phyloP scores from a whole-genome alignment of 1,140 invertebrate genomes.

The Chymomyza costata region DNA sequence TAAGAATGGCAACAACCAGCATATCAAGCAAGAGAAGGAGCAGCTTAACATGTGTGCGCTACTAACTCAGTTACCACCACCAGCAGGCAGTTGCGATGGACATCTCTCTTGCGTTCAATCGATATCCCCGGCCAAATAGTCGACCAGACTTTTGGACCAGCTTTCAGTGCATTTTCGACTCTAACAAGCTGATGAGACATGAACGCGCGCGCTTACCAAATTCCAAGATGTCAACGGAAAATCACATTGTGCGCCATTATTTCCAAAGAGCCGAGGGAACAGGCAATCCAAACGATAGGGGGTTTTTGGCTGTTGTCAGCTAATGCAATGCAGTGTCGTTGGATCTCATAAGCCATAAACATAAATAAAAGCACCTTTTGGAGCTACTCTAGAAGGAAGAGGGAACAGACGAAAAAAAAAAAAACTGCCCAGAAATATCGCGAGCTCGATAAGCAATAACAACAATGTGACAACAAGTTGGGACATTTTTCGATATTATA shows the following conservation, averaged over 20 bases:
- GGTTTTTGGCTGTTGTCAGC: slow-evolving; percentile 9
- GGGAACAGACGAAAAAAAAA: slow-evolving; percentile 44
- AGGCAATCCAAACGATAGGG: slow-evolving; percentile 2
- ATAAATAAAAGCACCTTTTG: slow-evolving; percentile 72
- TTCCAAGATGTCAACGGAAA: slow-evolving; percentile 72
- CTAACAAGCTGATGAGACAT: slow-evolving; percentile 74
- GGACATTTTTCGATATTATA: slow-evolving; percentile 39
- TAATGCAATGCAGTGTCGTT: slow-evolving; percentile 67
- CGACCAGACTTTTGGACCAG: background rate
- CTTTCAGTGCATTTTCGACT: slow-evolving; percentile 33
- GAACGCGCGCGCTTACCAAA: slow-evolving; percentile 72
- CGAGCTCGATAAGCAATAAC: slow-evolving; percentile 5
- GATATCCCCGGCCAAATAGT: background rate
- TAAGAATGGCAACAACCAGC: slow-evolving; percentile 8
- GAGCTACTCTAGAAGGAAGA: slow-evolving; percentile 1
- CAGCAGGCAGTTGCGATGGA: slow-evolving; percentile 61
- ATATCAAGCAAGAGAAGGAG: slow-evolving; percentile 1
- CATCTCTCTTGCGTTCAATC: slow-evolving; percentile 51
- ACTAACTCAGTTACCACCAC: slow-evolving; percentile 66
- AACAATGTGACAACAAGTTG: slow-evolving; percentile 15
- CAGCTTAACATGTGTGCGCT: slow-evolving; percentile 33
- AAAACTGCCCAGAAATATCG: slow-evolving; percentile 10
- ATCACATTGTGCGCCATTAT: slow-evolving; percentile 75
- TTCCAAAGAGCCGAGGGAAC: slow-evolving; percentile 22
- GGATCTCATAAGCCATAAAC: slow-evolving; percentile 68